These are phyloP conservation scores for Malacoctenus gilli DNA, from an alignment of 2,797 vertebrate species.

Conservation along the genomic window DNA sequence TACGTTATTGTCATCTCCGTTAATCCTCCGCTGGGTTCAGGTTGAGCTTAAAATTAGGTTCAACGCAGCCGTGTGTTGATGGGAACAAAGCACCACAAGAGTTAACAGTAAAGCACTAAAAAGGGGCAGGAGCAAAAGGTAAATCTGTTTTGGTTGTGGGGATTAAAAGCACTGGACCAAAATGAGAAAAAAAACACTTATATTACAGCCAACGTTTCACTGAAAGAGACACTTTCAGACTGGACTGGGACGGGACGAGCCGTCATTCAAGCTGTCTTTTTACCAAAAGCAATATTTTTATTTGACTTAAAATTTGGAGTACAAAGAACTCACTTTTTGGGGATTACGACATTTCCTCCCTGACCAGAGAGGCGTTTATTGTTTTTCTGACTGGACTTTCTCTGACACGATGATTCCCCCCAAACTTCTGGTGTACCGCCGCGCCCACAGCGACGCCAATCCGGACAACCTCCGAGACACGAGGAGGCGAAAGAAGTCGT, in stretches of 20 bases:
- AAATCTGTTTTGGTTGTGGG: conserved; percentile 68
- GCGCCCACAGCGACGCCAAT: conserved; percentile 65
- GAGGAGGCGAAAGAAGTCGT: conserved; percentile 87
- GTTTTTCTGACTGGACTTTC: too few species aligned
- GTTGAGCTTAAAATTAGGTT: conserved; percentile 52
- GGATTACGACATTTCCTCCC: conserved; percentile 6
- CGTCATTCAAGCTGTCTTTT: conserved; percentile 7
- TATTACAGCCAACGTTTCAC: conserved; percentile 59
- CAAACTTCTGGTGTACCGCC: conserved; percentile 89
- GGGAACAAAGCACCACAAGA: conserved; percentile 24
- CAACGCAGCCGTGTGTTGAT: conserved; percentile 45
- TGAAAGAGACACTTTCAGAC: conserved; percentile 41
- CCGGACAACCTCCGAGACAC: conserved; percentile 75
- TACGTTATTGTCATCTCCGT: conserved; percentile 45
- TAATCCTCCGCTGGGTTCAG: conserved; percentile 69
- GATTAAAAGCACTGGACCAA: conserved; percentile 66
- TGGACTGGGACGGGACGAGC: conserved; percentile 20
- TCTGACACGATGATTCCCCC: conserved; percentile 86
- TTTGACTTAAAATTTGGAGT: too few species aligned
- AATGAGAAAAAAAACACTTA: conserved; percentile 33
- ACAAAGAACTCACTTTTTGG: too few species aligned
- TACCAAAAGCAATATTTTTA: too few species aligned
- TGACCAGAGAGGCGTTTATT: conserved; percentile 15
- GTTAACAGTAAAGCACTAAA: conserved; percentile 41
- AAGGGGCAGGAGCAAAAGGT: conserved; percentile 45